phyloP scores from a whole-genome alignment of 2,797 vertebrate species.

The Pantherophis vulpinus region DNA sequence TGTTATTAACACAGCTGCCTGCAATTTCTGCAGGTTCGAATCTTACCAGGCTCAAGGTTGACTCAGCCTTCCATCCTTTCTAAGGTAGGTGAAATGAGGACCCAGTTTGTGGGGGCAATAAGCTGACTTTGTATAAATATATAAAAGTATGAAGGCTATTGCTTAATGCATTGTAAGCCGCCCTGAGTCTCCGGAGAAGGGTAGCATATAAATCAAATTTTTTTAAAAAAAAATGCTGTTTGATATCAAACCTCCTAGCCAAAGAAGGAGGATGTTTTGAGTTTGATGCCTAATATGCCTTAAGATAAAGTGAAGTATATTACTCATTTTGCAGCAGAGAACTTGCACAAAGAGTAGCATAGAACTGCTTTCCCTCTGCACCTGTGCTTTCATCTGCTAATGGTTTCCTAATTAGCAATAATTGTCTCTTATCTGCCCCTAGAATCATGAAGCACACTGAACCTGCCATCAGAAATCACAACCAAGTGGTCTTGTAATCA shows the following conservation, averaged over 20 bases:
- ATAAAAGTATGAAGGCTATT: too few species aligned
- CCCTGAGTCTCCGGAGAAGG: too few species aligned
- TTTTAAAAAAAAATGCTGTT: too few species aligned
- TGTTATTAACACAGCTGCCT: too few species aligned
- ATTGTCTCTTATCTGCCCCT: constrained; percentile 42
- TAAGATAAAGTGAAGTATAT: background rate
- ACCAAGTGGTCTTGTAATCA: constrained; percentile 52
- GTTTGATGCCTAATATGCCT: background rate
- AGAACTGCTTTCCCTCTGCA: background rate
- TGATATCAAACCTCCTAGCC: background rate
- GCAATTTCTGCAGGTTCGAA: too few species aligned
- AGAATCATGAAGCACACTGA: background rate
- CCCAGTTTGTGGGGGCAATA: too few species aligned
- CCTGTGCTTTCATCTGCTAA: constrained; percentile 8
- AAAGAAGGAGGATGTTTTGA: background rate
- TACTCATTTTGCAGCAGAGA: background rate
- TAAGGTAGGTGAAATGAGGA: too few species aligned
- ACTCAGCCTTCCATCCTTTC: too few species aligned
- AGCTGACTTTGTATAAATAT: too few species aligned
- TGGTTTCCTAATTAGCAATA: constrained; percentile 42
- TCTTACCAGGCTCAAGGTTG: too few species aligned
- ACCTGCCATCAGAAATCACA: constrained; percentile 29
- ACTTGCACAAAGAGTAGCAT: background rate
- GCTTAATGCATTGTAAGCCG: too few species aligned
- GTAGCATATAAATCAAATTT: too few species aligned